Conservation (phyloP, 2,113 vertebrate species). For the Nannospalax galili region DNA sequence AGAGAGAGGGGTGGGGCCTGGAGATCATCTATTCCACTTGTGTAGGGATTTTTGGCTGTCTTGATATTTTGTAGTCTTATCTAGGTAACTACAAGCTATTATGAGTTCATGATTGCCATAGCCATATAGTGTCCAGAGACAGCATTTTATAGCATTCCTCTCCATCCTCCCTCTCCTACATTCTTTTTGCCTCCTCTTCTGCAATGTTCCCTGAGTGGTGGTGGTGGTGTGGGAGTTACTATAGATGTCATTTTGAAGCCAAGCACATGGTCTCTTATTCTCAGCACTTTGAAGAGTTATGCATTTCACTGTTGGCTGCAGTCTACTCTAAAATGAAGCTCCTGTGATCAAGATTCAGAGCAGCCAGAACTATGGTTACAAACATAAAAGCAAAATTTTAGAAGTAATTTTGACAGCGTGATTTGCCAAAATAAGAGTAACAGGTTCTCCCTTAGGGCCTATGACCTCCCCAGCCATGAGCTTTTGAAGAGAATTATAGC, state of each 20-base stretch:
- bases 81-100: background rate
- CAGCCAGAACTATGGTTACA: background rate
- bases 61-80: background rate
- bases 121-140: background rate
- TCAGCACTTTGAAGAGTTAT: too few species aligned
- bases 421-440: background rate
- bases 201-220: background rate
- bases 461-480: background rate
- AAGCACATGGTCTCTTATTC: background rate
- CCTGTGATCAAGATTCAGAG: background rate
- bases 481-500: background rate
- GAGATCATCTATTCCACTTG: background rate
- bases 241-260: background rate
- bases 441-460: background rate
- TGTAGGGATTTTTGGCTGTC: background rate
- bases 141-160: background rate
- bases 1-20: background rate
- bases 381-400: background rate
- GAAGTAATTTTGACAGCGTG: background rate
- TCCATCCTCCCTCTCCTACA: background rate
- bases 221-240: too few species aligned
- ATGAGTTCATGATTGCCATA: background rate
- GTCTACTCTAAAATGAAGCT: background rate
- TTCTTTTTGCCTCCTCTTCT: background rate
- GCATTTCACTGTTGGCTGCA: too few species aligned